Evolutionary conservation across 2,888 invertebrate species (phyloP), one percentile per base, ranked within the genome.

Genomic region (Lycocerus yunnanus): DNA sequence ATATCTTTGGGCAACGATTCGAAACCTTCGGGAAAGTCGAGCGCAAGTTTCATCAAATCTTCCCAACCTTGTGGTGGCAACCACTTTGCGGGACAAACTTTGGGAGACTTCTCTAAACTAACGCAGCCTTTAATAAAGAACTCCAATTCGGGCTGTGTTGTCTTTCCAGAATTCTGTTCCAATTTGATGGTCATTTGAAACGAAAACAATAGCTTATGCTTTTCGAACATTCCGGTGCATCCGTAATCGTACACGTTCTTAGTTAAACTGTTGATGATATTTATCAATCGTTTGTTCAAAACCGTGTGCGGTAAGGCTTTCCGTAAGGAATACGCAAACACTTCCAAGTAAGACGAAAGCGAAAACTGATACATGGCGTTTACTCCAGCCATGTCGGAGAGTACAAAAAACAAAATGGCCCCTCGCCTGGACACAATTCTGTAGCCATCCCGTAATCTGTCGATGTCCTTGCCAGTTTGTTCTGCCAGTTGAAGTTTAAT

Each of bases 301-400:
- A 93, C 90, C 1, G 93, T 92, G 84, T 97, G 95, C 0, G 96
- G 95, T 84, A 95, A 89, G 3, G 96, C 93, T 86, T 94, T 96
- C 73, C 92, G 91, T 69, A 97, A 87, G 0, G 97, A 94, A 84
- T 90, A 93, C 0, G 92, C 89, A 83, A 97, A 97, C 1, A 97
- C 95, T 78, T 94, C 94, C 21, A 97, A 88, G 83, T 97, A 97
- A 0, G 96, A 93, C 1, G 91, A 91, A 72, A 97, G 88, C 0
- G 97, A 96, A 86, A 97, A 97, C 83, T 97, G 97, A 84, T 97
- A 97, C 97, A 97, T 97, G 58, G 91, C 88, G 86, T 95, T 96
- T 3, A 97, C 94, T 0, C 91, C 90, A 0, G 96, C 93, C 95
- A 97, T 95, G 84, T 97, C 96, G 0, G 95, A 92, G 15, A 97